These are phyloP conservation scores for Drosophila phalerata DNA, from an alignment of 2,888 invertebrate species.

Conservation along the genomic window DNA sequence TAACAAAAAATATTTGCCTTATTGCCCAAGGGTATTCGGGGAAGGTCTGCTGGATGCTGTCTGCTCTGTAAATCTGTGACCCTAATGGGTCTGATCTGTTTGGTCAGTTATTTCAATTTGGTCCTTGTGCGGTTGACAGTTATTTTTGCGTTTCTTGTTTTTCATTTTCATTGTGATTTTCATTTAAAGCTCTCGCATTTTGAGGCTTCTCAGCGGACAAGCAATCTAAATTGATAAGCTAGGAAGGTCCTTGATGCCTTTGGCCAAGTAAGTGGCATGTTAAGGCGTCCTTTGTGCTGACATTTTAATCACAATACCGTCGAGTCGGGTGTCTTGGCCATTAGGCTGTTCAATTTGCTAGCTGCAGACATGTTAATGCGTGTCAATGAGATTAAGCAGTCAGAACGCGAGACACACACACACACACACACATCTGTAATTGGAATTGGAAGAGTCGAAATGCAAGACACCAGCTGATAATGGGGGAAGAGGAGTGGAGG, in stretches of 20 bases:
- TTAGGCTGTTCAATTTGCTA: conserved; percentile 56
- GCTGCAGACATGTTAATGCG: conserved; percentile 73
- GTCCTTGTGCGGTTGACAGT: conserved; percentile 62
- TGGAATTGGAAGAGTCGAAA: conserved; percentile 47
- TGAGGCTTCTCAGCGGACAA: conserved; percentile 47
- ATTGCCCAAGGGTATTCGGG: conserved; percentile 28
- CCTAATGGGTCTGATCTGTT: conserved; percentile 47
- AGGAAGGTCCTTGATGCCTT: conserved; percentile 17
- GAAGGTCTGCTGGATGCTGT: background rate
- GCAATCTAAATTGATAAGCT: conserved; percentile 63
- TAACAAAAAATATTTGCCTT: conserved; percentile 8
- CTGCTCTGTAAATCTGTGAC: conserved; percentile 5
- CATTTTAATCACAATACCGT: conserved; percentile 72
- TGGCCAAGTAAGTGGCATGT: conserved; percentile 51
- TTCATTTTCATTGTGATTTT: conserved; percentile 24
- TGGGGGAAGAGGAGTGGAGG: background rate
- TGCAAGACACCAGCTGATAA: conserved; percentile 22
- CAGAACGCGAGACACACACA: conserved; percentile 44
- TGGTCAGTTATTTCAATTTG: conserved; percentile 54
- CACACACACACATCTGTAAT: conserved; percentile 42
- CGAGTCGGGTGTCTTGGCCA: conserved; percentile 23
- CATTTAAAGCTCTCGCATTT: conserved; percentile 27
- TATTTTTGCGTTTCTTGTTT: conserved; percentile 28
- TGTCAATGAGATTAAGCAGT: conserved; percentile 73
- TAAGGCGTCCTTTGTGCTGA: conserved; percentile 50